Conservation (phyloP, 1,140 invertebrate species). For the Scylla paramamosain region DNA sequence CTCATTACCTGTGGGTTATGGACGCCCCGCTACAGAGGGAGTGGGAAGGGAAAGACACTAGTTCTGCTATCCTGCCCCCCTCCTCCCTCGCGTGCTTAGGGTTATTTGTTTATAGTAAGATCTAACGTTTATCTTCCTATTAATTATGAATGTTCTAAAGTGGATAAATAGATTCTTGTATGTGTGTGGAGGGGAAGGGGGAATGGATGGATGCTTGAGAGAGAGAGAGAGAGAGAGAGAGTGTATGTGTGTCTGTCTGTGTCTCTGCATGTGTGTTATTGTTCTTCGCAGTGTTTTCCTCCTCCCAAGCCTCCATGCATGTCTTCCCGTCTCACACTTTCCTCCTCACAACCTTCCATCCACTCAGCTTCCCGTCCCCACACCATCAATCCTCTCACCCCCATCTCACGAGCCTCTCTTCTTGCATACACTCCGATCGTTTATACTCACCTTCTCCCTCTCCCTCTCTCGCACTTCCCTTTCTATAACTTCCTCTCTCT, state of each 20-base stretch:
- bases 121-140: background rate
- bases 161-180: background rate
- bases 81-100: background rate
- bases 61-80: background rate
- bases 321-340: background rate
- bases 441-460: no score
- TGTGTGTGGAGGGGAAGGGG: background rate
- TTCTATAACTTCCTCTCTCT: background rate
- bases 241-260: slow-evolving; percentile 40
- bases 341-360: background rate
- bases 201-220: no score
- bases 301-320: no score
- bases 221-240: no score
- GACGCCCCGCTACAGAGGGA: background rate
- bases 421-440: background rate
- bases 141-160: background rate
- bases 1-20: slow-evolving; percentile 56
- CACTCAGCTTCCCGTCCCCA: background rate
- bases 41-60: background rate
- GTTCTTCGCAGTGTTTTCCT: no score
- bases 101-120: background rate
- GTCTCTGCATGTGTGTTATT: background rate
- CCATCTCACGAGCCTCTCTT: background rate
- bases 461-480: background rate
- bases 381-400: background rate